Evolutionary conservation across 2,888 invertebrate species (phyloP).

Genomic region (Tenthredo notha): DNA sequence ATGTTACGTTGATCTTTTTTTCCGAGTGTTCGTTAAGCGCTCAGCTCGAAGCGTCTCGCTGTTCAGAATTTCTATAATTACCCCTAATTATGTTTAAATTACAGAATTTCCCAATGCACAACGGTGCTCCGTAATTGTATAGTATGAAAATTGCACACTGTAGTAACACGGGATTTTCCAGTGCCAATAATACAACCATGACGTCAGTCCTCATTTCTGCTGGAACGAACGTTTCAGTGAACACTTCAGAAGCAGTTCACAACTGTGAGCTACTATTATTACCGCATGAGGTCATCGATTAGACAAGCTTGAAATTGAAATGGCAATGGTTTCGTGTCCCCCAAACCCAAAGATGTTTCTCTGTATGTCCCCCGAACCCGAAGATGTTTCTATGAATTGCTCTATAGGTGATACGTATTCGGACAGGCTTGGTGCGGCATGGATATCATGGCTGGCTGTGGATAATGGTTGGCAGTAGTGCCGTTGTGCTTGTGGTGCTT

Average conservation of each 20-base stretch:
- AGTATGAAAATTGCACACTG: background rate
- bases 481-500: slow-evolving; percentile 45
- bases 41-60: background rate
- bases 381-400: slow-evolving; percentile 5
- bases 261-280: background rate
- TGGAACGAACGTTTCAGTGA: background rate
- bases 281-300: background rate
- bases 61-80: background rate
- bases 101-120: background rate
- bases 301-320: slow-evolving; percentile 29
- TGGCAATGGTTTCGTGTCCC: slow-evolving; percentile 17
- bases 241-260: background rate
- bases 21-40: background rate
- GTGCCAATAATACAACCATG: background rate
- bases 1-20: background rate
- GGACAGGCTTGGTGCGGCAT: slow-evolving; percentile 35
- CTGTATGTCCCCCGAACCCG: slow-evolving; percentile 14
- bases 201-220: background rate
- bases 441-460: slow-evolving; percentile 44
- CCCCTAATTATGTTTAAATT: background rate
- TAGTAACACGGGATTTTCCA: background rate
- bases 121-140: background rate
- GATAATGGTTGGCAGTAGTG: slow-evolving; percentile 44
- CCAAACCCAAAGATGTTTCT: slow-evolving; percentile 6
- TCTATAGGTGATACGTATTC: slow-evolving; percentile 17